A percentile compares a stretch with the other conserved stretches of the same genome.
Conservation (phyloP, 2,797 vertebrate genomes). For the Anolis apletophallus region DNA sequence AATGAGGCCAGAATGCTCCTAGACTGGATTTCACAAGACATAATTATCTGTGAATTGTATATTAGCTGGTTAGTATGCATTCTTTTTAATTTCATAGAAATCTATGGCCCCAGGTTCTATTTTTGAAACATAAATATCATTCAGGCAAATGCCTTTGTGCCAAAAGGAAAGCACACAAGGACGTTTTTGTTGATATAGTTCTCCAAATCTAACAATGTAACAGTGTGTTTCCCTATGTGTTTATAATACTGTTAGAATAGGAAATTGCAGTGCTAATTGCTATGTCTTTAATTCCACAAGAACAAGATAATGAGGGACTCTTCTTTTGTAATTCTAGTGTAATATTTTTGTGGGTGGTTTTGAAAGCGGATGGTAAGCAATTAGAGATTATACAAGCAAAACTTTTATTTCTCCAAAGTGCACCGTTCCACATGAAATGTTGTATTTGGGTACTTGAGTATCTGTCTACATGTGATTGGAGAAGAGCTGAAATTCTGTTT, state of each 20-base stretch:
- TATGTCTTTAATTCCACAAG: constrained; percentile 75
- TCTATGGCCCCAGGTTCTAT: neutral
- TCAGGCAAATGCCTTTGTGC: neutral
- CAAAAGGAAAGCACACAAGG: constrained; percentile 28
- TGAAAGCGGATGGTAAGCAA: constrained; percentile 64
- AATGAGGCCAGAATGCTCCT: neutral
- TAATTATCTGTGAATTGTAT: neutral
- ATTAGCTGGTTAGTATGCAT: neutral
- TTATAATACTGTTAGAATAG: constrained; percentile 68
- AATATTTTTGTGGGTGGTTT: constrained; percentile 71
- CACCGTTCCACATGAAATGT: constrained; percentile 26
- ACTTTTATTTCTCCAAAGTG: constrained; percentile 56
- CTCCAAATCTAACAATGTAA: constrained; percentile 45
- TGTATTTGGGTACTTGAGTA: neutral
- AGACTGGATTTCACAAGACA: neutral
- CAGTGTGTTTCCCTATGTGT: constrained; percentile 47
- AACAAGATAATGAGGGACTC: constrained; percentile 64
- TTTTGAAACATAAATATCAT: constrained; percentile 3
- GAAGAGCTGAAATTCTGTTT: constrained; percentile 19
- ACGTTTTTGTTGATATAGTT: constrained; percentile 41
- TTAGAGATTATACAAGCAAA: constrained; percentile 66
- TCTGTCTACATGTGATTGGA: constrained; percentile 9
- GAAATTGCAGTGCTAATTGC: constrained; percentile 52
- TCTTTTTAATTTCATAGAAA: neutral
- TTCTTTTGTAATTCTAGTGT: constrained; percentile 66